Percentiles rank a stretch among this genome's conserved stretches.
These are phyloP conservation scores for Sebastes ruberrimus DNA, from an alignment of 2,797 vertebrate species.

Conservation along the genomic window DNA sequence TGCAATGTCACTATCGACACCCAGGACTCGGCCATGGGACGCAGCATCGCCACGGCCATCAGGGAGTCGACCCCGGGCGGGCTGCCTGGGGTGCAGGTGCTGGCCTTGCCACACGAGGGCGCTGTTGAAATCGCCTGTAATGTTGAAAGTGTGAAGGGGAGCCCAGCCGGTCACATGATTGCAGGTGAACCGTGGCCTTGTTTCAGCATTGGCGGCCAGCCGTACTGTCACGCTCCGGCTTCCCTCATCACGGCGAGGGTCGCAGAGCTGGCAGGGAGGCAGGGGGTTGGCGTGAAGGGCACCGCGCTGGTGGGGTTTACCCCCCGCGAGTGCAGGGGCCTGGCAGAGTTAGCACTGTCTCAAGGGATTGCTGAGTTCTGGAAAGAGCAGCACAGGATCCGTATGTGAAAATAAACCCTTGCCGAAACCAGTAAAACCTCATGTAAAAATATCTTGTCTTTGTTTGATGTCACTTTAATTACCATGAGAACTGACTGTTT, in stretches of 20 bases:
- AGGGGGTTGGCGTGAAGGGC: constrained; percentile 67
- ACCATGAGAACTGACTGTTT: neutral
- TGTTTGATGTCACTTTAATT: neutral
- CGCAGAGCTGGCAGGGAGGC: constrained; percentile 66
- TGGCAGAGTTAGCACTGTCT: constrained; percentile 77
- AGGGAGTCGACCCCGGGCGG: constrained; percentile 72
- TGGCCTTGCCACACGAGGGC: constrained; percentile 80
- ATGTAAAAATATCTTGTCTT: neutral
- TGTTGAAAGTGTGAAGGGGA: constrained; percentile 77
- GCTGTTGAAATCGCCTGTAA: constrained; percentile 83
- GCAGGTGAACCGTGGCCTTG: constrained; percentile 46
- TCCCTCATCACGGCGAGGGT: constrained; percentile 75
- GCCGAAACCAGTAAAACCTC: neutral
- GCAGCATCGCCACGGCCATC: constrained; percentile 69
- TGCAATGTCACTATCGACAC: constrained; percentile 84
- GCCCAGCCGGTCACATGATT: neutral
- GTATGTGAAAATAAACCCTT: constrained; percentile 66
- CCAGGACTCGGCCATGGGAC: constrained; percentile 74
- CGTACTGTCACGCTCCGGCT: constrained; percentile 74
- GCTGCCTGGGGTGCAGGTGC: constrained; percentile 81
- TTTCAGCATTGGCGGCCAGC: constrained; percentile 65
- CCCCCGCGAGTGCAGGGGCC: constrained; percentile 75
- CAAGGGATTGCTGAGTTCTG: constrained; percentile 80
- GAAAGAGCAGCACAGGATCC: constrained; percentile 70
- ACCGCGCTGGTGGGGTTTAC: constrained; percentile 81